Base-by-base conservation (phyloP, 2,113 vertebrate species). In the Dinomys branickii region DNA sequence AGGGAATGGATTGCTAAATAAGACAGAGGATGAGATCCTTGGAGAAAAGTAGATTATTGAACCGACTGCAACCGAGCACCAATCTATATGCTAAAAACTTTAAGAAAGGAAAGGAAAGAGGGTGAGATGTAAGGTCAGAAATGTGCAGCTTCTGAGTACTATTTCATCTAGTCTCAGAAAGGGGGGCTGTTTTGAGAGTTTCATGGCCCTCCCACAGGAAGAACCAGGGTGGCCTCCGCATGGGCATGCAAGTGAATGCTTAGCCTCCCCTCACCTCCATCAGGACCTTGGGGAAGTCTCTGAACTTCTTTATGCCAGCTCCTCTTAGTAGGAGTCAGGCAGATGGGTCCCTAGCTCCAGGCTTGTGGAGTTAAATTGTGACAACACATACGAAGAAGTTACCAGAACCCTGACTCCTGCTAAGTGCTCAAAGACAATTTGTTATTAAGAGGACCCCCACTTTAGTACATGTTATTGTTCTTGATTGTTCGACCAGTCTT, bases 281-380 rank as follows among this genome's bases (percentile, higher is more conserved):
- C 28, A 35, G 22, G 54, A 88, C 16, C 20, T 65, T 58, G 19
- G 17, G 24, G 30, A 61, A 85, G 30, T 6, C 30, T 82, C 22
- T 80, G 38, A 35, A 38, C 56, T 44, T 54, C 10, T 69, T 56
- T n/a, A 87, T 85, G 24, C 16, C 28, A 87, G 7, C 54, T 50
- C 71, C 63, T 47, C 20, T 94, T 52, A 63, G 19, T 90, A 8
- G 47, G 44, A 77, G 41, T 63, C 54, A 58, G 7, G 8, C 88
- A 56, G 69, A 54, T 87, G 44, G 44, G 81, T 77, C 59, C 7
- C 33, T 52, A 87, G 9, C 54, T 69, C 33, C n/a, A 92, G 47
- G 17, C 20, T 73, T 69, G n/a, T 67, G 78, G 85, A 92, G 90
- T 78, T 85, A 92, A 94, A 85, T 20, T 41, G 26, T 94, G 16